Percentiles rank a stretch among this genome's conserved stretches.
Evolutionary conservation across 2,113 vertebrate genomes (phyloP).

Genomic region (Girardinichthys multiradiatus): DNA sequence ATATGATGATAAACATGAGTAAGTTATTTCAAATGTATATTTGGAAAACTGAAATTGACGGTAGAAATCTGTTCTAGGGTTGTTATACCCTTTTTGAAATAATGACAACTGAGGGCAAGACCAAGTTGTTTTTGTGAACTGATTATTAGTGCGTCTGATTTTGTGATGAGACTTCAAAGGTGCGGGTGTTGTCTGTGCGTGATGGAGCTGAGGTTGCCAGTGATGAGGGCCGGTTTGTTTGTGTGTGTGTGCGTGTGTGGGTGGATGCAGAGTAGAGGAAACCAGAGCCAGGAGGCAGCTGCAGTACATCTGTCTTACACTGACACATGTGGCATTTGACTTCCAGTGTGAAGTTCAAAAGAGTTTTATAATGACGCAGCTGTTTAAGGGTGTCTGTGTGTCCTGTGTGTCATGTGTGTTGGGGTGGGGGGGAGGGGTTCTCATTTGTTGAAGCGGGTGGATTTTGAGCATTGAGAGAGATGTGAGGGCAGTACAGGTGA

Average conservation of each 20-base stretch:
- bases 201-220: constrained; percentile 29
- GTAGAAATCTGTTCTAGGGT: neutral
- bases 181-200: constrained; percentile 50
- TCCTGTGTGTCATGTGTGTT: too few relatives aligned
- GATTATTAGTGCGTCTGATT: constrained; percentile 32
- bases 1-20: neutral
- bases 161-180: constrained; percentile 61
- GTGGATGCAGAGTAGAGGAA: constrained; percentile 57
- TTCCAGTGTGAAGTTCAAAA: constrained; percentile 84
- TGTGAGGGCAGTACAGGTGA: constrained; percentile 39
- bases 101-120: neutral
- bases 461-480: constrained; percentile 39
- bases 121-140: neutral
- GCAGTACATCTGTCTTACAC: constrained; percentile 82
- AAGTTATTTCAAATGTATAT: too few relatives aligned
- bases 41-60: too few relatives aligned
- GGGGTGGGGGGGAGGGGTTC: constrained; percentile 15
- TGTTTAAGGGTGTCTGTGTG: constrained; percentile 66
- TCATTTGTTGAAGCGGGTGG: neutral
- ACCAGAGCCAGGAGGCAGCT: constrained; percentile 78
- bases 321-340: constrained; percentile 84
- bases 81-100: neutral
- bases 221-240: neutral
- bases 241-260: neutral
- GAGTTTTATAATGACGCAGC: constrained; percentile 82